Conservation (phyloP, 2,797 vertebrate genomes). For the Bovichtus diacanthus region DNA sequence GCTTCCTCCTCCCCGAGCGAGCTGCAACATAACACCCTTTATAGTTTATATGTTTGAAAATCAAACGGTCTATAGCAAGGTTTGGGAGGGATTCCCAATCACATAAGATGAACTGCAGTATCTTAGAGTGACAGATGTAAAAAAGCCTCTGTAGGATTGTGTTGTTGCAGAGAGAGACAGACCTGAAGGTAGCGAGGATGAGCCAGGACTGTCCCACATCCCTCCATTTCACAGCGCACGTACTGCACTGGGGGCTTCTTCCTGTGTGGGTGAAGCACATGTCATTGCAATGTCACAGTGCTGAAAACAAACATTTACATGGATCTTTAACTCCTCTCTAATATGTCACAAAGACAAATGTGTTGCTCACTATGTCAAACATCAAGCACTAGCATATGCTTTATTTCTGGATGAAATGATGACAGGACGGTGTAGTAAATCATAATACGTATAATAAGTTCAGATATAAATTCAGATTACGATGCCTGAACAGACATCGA, state of each 20-base stretch:
- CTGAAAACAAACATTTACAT: not conserved
- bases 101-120: not conserved
- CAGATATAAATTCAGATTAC: not conserved
- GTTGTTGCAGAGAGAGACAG: conserved; percentile 49
- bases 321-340: not conserved
- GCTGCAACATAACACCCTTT: too few relatives aligned
- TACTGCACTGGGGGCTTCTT: conserved; percentile 99
- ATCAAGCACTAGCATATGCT: not conserved
- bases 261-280: conserved; percentile 74
- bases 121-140: not conserved
- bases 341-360: not conserved
- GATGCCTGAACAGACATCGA: not conserved
- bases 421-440: not conserved
- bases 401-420: not conserved
- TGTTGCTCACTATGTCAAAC: not conserved
- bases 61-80: not conserved
- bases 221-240: conserved; percentile 98
- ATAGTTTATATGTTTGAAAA: not conserved
- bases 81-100: not conserved
- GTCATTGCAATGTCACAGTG: conserved; percentile 1
- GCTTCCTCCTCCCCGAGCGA: too few relatives aligned
- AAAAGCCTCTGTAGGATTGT: not conserved
- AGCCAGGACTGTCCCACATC: conserved; percentile 96
- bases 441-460: too few relatives aligned
- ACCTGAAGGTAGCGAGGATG: conserved; percentile 98